Evolutionary conservation across 2,797 vertebrate species (phyloP), one percentile per base, ranked within the genome.

Genomic region (Chaenodraco wilsoni): DNA sequence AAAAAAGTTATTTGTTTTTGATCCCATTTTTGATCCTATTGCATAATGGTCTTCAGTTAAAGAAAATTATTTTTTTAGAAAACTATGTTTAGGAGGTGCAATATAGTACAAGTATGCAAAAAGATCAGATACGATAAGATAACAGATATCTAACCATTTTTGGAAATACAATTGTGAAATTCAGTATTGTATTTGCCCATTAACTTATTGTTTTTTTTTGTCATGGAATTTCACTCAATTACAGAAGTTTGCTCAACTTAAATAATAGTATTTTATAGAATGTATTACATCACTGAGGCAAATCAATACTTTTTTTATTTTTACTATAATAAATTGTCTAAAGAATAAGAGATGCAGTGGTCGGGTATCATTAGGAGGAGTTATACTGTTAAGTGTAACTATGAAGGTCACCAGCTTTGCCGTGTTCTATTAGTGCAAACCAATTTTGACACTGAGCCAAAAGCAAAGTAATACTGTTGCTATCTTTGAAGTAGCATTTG

Each of bases 401-500:
- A 11, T 74, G 64, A 89, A 89, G 83, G 87, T 85, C 88, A 87
- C 27, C 60, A 61, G 58, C 74, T 67, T 55, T 55, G 14, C 63
- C 40, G 75, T 80, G 73, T 85, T 84, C 74, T 86, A 65, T 81
- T 76, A 83, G 79, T 82, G 74, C 80, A 74, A 83, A 82, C 82
- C 33, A 52, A 45, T 77, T 87, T 78, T 90, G 90, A 85, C 84
- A 84, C 46, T 21, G 58, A 76, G 86, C 88, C 89, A 89, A 85
- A 88, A 77, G 85, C 66, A 83, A 89, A 88, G 71, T 89, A 83
- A 91, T 69, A 85, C 87, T 4, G 76, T 81, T 87, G 72, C 89
- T 89, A 84, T 89, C 87, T 72, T 88, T 86, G 78, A 89, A 89
- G 86, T 52, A 89, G 60, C 82, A 82, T 74, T 84, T 83, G 82